These are phyloP conservation scores for Rhyacophila brunnea DNA, from an alignment of 1,140 invertebrate species.

Conservation along the genomic window DNA sequence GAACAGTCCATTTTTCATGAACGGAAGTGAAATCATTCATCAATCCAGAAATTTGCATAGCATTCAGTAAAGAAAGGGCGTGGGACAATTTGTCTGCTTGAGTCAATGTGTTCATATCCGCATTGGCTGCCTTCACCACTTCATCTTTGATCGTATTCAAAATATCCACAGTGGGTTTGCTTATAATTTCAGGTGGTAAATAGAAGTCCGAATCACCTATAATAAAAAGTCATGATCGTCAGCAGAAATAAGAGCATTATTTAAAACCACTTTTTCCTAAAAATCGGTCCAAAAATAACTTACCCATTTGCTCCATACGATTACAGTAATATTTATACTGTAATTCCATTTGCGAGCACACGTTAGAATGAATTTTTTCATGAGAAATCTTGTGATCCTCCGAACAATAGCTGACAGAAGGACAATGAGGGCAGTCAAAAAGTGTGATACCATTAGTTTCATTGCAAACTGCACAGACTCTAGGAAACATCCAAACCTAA, in stretches of 20 bases:
- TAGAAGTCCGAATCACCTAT: too few relatives aligned
- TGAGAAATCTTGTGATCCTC: slow-evolving; percentile 34
- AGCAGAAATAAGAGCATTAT: too few relatives aligned
- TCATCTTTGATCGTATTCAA: too few relatives aligned
- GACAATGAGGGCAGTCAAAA: slow-evolving; percentile 36
- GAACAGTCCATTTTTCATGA: slow-evolving; percentile 35
- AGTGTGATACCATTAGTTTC: slow-evolving; percentile 19
- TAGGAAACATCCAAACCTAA: slow-evolving; percentile 42
- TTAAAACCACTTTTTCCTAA: too few relatives aligned
- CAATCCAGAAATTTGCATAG: slow-evolving; percentile 30
- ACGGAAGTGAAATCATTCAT: slow-evolving; percentile 22
- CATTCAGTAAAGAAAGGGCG: slow-evolving; percentile 37
- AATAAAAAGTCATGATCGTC: too few relatives aligned
- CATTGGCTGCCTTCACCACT: too few relatives aligned
- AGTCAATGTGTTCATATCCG: neutral
- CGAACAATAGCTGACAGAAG: slow-evolving; percentile 40
- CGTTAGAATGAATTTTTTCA: slow-evolving; percentile 30
- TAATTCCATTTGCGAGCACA: slow-evolving; percentile 36
- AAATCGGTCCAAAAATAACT: too few relatives aligned
- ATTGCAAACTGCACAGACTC: slow-evolving; percentile 38
- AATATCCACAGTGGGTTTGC: too few relatives aligned
- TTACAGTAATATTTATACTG: slow-evolving; percentile 25
- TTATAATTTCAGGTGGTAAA: too few relatives aligned
- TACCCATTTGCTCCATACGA: slow-evolving; percentile 12
- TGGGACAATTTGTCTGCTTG: slow-evolving; percentile 26